Evolutionary conservation across 2,888 invertebrate genomes (phyloP).

Genomic region (Heliconius cydno): DNA sequence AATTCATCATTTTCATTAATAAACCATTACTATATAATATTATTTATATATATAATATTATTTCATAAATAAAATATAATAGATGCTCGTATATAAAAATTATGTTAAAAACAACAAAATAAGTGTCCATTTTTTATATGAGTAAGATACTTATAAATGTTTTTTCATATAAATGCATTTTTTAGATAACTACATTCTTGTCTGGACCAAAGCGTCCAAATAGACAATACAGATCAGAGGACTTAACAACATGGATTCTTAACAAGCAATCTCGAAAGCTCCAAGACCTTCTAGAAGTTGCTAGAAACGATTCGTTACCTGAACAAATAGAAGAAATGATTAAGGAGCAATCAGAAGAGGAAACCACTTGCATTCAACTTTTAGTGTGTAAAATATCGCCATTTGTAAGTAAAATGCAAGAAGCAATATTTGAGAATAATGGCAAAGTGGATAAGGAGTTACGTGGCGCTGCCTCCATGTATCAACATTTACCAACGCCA

Average conservation of each 20-base stretch:
- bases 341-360: constrained; percentile 79
- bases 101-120: background rate
- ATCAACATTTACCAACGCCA: constrained; percentile 84
- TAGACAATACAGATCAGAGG: constrained; percentile 62
- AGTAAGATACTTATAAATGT: background rate
- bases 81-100: background rate
- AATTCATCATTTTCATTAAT: no score
- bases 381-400: constrained; percentile 91
- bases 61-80: background rate
- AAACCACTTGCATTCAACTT: constrained; percentile 87
- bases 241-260: constrained; percentile 83
- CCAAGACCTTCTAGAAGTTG: constrained; percentile 82
- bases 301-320: constrained; percentile 85
- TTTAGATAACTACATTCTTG: constrained; percentile 85
- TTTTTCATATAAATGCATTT: constrained; percentile 18
- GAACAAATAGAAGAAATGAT: constrained; percentile 85
- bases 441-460: constrained; percentile 59
- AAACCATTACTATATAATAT: no score
- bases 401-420: constrained; percentile 90
- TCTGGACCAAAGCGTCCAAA: constrained; percentile 65
- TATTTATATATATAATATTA: no score
- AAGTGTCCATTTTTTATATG: background rate
- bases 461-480: constrained; percentile 75
- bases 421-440: constrained; percentile 80
- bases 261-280: constrained; percentile 84